A percentile compares a stretch with the other conserved stretches of the same genome.
Evolutionary conservation across 37 sponge, comb jelly and placozoan species (phyloP).

Genomic region (Crambe crambe): DNA sequence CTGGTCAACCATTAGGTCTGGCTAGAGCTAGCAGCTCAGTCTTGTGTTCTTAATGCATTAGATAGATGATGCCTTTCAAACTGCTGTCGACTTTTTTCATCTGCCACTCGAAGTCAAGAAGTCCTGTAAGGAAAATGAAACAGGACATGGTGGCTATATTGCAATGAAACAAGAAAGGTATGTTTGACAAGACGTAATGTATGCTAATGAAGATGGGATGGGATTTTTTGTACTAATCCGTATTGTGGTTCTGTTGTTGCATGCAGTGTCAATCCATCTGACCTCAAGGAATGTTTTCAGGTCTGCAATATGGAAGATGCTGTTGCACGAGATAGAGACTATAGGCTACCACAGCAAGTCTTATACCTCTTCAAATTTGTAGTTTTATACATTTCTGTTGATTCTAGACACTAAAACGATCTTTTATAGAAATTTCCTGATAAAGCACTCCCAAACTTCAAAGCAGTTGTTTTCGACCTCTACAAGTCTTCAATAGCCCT

Average conservation of each 20-base stretch:
- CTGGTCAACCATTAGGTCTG: not conserved
- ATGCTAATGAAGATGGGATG: no score
- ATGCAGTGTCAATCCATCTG: conserved; percentile 52
- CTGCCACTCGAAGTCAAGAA: conserved; percentile 27
- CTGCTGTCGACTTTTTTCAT: conserved; percentile 39
- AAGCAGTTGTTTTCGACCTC: not conserved
- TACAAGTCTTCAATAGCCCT: conserved; percentile 11
- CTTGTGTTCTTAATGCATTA: no score
- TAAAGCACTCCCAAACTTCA: conserved; percentile 24
- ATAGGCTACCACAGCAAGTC: no score
- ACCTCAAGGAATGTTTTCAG: conserved; percentile 69
- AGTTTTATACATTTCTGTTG: no score
- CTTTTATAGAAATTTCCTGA: conserved; percentile 42
- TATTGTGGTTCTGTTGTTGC: not conserved
- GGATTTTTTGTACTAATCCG: no score
- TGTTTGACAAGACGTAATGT: not conserved
- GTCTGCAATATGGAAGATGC: not conserved
- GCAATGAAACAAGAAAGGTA: conserved; percentile 59
- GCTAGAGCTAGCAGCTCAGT: not conserved
- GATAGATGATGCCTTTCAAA: conserved; percentile 23
- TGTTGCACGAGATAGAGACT: no score
- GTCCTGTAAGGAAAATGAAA: not conserved
- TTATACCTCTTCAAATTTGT: no score
- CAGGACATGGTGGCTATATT: conserved; percentile 59
- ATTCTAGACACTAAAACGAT: no score